These are phyloP conservation scores for Pandemis heparana DNA, from an alignment of 2,888 invertebrate genomes.

Conservation along the genomic window DNA sequence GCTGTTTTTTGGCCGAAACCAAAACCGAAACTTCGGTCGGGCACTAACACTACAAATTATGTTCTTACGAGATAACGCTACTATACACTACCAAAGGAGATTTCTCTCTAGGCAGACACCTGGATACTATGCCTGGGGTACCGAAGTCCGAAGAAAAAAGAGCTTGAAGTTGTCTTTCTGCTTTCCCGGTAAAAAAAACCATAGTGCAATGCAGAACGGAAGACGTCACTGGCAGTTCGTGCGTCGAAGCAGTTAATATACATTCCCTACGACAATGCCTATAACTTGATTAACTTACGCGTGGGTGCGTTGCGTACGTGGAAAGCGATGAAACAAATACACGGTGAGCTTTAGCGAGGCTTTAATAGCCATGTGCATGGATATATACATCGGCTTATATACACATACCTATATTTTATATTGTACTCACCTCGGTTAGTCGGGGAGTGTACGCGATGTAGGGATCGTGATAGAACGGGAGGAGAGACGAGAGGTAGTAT, in stretches of 20 bases:
- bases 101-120: too few species aligned
- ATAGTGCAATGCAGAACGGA: too few species aligned
- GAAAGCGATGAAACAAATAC: conserved; percentile 24
- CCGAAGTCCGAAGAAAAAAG: too few species aligned
- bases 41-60: too few species aligned
- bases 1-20: too few species aligned
- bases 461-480: conserved; percentile 75
- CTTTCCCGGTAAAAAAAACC: too few species aligned
- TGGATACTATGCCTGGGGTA: too few species aligned
- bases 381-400: conserved; percentile 38
- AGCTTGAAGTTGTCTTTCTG: too few species aligned
- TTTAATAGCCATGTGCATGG: conserved; percentile 28
- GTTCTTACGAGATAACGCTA: too few species aligned
- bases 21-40: too few species aligned
- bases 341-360: conserved; percentile 26
- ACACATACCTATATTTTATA: conserved; percentile 29
- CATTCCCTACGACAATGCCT: background rate
- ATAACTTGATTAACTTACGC: background rate
- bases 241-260: background rate
- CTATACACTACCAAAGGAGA: too few species aligned
- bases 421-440: conserved; percentile 77
- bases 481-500: conserved; percentile 76
- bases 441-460: conserved; percentile 76
- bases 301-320: background rate
- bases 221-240: too few species aligned